Percentiles rank a stretch among this genome's conserved stretches.
phyloP scores from a whole-genome alignment of 2,797 vertebrate genomes.

The Buphagus erythrorhynchus region DNA sequence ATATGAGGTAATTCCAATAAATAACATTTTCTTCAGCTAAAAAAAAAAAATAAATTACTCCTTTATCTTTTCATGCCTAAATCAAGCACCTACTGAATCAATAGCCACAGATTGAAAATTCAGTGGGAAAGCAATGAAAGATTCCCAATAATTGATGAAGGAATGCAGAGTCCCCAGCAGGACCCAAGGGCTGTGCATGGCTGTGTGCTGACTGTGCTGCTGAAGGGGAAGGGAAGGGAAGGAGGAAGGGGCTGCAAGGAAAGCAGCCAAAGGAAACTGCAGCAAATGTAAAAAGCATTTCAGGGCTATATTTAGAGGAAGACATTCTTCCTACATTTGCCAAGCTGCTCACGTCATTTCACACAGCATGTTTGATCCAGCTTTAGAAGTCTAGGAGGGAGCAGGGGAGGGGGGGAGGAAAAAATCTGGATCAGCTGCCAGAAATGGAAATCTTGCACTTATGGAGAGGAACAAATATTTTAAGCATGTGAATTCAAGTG shows the following conservation, averaged over 20 bases:
- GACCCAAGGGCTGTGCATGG: background rate
- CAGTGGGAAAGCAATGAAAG: background rate
- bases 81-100: background rate
- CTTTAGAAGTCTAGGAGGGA: constrained; percentile 7
- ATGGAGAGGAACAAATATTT: constrained; percentile 15
- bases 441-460: constrained; percentile 57
- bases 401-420: background rate
- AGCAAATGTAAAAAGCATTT: constrained; percentile 36
- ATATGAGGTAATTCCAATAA: background rate
- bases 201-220: background rate
- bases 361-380: constrained; percentile 38
- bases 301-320: constrained; percentile 55
- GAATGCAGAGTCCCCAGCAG: background rate
- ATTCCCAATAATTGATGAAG: background rate
- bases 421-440: constrained; percentile 16
- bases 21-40: background rate
- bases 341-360: constrained; percentile 47
- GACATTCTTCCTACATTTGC: constrained; percentile 29
- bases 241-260: constrained; percentile 32
- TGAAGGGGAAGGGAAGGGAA: background rate
- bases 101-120: rapidly evolving
- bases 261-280: constrained; percentile 14
- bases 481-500: constrained; percentile 18
- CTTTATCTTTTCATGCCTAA: background rate
- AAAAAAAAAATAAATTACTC: background rate